phyloP scores from a whole-genome alignment of 2,113 vertebrate species.

The Aphelocoma coerulescens region DNA sequence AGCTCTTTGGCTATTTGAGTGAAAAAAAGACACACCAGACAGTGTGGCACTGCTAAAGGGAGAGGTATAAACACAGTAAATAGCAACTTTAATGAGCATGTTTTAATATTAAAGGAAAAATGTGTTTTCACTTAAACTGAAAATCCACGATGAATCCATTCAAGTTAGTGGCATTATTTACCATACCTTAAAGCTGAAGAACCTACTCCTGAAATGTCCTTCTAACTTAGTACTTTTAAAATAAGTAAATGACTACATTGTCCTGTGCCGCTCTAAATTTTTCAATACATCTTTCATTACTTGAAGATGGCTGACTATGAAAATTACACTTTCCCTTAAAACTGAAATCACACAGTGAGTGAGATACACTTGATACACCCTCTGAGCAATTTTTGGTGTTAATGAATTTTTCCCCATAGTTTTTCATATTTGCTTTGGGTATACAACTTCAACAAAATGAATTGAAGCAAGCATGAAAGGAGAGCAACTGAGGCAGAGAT shows the following conservation, averaged over 20 bases:
- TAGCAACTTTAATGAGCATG: slow-evolving; percentile 3
- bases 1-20: not conserved
- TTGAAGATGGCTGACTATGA: not conserved
- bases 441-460: not conserved
- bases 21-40: not conserved
- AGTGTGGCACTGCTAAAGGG: not conserved
- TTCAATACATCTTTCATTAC: not conserved
- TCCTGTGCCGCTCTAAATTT: not conserved
- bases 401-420: not conserved
- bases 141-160: slow-evolving; percentile 3
- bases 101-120: slow-evolving; percentile 32
- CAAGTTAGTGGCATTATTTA: not conserved
- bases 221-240: not conserved
- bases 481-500: not conserved
- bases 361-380: not conserved
- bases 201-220: not conserved
- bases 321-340: not conserved
- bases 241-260: not conserved
- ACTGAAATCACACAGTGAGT: not conserved
- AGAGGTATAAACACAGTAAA: not conserved
- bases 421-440: not conserved
- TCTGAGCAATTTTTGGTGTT: not conserved
- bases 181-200: not conserved
- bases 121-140: slow-evolving; percentile 38
- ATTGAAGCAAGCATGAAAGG: not conserved